Conservation (phyloP, 2,888 invertebrate genomes). For the Phoenoteleia sp. region DNA sequence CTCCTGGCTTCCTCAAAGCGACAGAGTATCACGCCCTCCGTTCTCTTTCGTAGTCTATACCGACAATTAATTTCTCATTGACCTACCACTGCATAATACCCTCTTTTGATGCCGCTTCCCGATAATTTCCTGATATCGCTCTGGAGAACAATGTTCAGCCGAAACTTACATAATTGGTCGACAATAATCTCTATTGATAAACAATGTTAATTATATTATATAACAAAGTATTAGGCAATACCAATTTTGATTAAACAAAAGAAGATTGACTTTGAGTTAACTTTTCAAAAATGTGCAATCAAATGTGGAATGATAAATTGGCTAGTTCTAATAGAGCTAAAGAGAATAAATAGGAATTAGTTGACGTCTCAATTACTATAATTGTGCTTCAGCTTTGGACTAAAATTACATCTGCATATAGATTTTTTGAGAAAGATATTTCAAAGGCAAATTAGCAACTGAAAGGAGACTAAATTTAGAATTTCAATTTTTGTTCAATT, state of each 20-base stretch:
- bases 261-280: too few species aligned
- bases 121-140: constrained; percentile 39
- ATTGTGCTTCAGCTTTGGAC: background rate
- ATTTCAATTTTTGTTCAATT: constrained; percentile 43
- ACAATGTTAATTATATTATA: background rate
- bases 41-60: constrained; percentile 76
- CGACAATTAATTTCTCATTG: constrained; percentile 84
- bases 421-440: constrained; percentile 26
- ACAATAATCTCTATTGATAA: background rate
- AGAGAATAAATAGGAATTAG: constrained; percentile 6
- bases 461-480: constrained; percentile 42
- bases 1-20: constrained; percentile 68
- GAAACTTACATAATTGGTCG: background rate
- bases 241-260: too few species aligned
- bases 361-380: constrained; percentile 51
- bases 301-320: constrained; percentile 82
- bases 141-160: background rate
- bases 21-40: constrained; percentile 61
- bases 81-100: constrained; percentile 76
- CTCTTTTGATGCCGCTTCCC: constrained; percentile 30
- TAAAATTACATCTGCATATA: constrained; percentile 27
- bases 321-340: background rate
- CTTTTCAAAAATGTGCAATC: constrained; percentile 74
- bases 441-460: constrained; percentile 21
- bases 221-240: background rate